Evolutionary conservation across 2,888 invertebrate genomes (phyloP), one percentile per base, ranked within the genome.

Genomic region (Ditylenchus weischeri): DNA sequence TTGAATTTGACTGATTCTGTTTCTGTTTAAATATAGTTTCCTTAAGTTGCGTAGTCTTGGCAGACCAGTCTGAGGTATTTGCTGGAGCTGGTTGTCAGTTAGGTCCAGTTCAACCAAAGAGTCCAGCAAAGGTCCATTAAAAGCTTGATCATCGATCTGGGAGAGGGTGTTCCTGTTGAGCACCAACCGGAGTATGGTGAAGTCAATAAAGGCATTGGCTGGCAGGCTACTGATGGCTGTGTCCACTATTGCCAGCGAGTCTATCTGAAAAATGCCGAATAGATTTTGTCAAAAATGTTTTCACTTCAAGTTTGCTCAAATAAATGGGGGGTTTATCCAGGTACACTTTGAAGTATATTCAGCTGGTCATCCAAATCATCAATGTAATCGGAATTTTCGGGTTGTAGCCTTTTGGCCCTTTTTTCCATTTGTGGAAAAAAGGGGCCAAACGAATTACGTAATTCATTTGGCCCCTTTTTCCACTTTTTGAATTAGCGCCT

Each of bases 21-120:
- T 82, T 60, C 72, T 62, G 71, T 80, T 80, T 69, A 83, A 69
- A 68, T 83, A 82, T 35, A 83, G 73, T 69, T 81, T 83, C 57
- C 79, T 73, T 60, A 83, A 73, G 64, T 78, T 80, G 35, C 78
- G 70, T 51, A 83, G 74, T 49, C 72, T 71, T 13, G 77, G 73
- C 36, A 80, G 69, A 19, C 79, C 83, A 4, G 69, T 69, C 58
- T 75, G 75, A 19, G 81, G 80, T 48, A 67, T 67, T 51, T 70
- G 62, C n/a, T 77, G 78, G 35, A 83, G 76, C 62, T 75, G 76
- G 74, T 83, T 83, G 68, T 82, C 80, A 61, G 77, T 78, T 50
- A 83, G 69, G 62, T 83, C 83, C 54, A 83, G 72, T 63, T 83
- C 83, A 15, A 79, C 73, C 35, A 83, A 72, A 4, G 80, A 80